Base-by-base conservation (phyloP, 2,888 invertebrate genomes). In the Alcis repandata region DNA sequence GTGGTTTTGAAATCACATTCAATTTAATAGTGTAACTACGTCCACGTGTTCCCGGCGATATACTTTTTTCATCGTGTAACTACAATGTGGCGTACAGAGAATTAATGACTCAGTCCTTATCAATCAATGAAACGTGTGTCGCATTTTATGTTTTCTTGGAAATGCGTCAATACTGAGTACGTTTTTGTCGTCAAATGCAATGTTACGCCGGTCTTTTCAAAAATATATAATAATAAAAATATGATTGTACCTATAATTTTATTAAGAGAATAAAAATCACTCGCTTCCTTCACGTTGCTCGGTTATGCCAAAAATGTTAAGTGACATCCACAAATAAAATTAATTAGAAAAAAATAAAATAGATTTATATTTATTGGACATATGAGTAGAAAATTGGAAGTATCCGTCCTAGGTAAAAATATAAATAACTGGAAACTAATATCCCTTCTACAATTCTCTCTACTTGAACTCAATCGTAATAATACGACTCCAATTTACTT, bases 81-180 rank as follows among this genome's bases (percentile, higher is more conserved):
- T 66, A 57, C 58, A 63, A 63, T 70, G 64, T 79, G 80, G 82
- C 81, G 83, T 79, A 32, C 22, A 58, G 32, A 70, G 54, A 68
- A 45, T 32, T 6, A 62, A 74, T 80, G 81, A 82, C 46, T 79
- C 79, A 76, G 59, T 67, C 52, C 76, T 84, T 83, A 83, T 84
- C 82, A 76, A 67, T 62, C 54, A 54, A 63, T 64, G 69, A 59
- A 27, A 49, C 49, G 41, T 40, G 19, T 38, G 19, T 32, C 49
- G 15, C 40, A 59, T 40, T 54, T 58, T 54, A 27, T 32, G 20
- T 60, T 60, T 63, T 65, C 59, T 63, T 60, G 36, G 36, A 36
- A 48, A 22, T 46, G 66, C 67, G 70, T 69, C 67, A 71, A 52
- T 61, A 17, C 40, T 1, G 19, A 2, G 20, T 49, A 51, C 9